Percentiles rank a stretch among this genome's conserved stretches.
Conservation (phyloP, 2,888 invertebrate species). For the Muschampia plurimacula region DNA sequence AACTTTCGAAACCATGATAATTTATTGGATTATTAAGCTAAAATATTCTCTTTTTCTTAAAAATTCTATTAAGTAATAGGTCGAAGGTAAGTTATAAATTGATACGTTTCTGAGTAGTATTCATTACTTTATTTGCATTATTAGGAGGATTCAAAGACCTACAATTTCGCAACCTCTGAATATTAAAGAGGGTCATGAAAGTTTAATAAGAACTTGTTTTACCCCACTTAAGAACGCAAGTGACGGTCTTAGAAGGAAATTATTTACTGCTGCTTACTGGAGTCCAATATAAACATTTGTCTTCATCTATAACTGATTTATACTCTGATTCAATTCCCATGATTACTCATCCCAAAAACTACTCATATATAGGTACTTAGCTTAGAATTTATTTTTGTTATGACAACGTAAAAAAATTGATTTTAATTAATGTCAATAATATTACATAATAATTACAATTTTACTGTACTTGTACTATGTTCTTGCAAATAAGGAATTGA, state of each 20-base stretch:
- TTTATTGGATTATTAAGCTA: no score
- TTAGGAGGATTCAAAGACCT: background rate
- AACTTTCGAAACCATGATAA: no score
- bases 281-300: background rate
- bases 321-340: no score
- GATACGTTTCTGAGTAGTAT: conserved; percentile 2
- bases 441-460: no score
- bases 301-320: no score
- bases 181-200: conserved; percentile 26
- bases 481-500: no score
- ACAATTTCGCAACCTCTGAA: conserved; percentile 15
- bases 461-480: no score
- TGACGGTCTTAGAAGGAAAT: conserved; percentile 3
- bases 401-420: no score
- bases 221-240: conserved; percentile 10
- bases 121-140: conserved; percentile 10
- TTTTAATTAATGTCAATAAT: no score
- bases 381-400: no score
- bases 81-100: background rate
- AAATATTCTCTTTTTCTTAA: background rate
- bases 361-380: no score
- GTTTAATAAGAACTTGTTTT: conserved; percentile 20
- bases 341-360: no score
- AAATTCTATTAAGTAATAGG: background rate
- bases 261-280: background rate